A percentile compares a stretch with the other conserved stretches of the same genome.
These are phyloP conservation scores for Lamellibrachia luymesi DNA, from an alignment of 1,140 invertebrate species.

Conservation along the genomic window DNA sequence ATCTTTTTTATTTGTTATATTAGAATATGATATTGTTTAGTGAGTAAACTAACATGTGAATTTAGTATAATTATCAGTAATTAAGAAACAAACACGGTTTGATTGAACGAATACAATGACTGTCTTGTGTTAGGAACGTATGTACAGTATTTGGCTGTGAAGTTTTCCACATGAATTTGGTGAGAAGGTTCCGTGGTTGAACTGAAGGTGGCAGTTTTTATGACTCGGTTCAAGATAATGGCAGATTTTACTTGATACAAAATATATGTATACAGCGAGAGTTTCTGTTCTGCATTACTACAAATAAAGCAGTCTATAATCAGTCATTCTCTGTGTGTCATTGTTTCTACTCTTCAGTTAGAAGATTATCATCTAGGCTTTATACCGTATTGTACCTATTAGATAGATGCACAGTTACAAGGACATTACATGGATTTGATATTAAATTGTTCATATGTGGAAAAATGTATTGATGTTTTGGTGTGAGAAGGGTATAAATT, in stretches of 20 bases:
- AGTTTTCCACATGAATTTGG: background rate
- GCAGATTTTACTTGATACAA: background rate
- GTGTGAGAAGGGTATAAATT: no score
- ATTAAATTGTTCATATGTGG: no score
- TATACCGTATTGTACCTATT: background rate
- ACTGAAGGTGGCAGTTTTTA: background rate
- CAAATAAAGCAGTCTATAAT: slow-evolving; percentile 1
- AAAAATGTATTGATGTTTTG: no score
- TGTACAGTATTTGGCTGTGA: background rate
- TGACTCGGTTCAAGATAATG: background rate
- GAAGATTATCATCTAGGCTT: background rate
- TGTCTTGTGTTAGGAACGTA: background rate
- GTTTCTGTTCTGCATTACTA: background rate
- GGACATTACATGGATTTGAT: no score
- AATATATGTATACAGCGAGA: background rate
- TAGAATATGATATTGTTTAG: background rate
- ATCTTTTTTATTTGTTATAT: background rate
- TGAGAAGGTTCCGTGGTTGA: background rate
- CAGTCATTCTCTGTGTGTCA: background rate
- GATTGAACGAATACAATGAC: background rate
- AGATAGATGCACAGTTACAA: no score
- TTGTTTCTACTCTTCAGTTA: background rate
- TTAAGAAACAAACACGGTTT: background rate
- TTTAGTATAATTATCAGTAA: background rate
- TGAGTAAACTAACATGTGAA: background rate